A percentile compares a stretch with the other conserved stretches of the same genome.
Evolutionary conservation across 1,140 invertebrate genomes (phyloP).

Genomic region (Trissolcus basalis): DNA sequence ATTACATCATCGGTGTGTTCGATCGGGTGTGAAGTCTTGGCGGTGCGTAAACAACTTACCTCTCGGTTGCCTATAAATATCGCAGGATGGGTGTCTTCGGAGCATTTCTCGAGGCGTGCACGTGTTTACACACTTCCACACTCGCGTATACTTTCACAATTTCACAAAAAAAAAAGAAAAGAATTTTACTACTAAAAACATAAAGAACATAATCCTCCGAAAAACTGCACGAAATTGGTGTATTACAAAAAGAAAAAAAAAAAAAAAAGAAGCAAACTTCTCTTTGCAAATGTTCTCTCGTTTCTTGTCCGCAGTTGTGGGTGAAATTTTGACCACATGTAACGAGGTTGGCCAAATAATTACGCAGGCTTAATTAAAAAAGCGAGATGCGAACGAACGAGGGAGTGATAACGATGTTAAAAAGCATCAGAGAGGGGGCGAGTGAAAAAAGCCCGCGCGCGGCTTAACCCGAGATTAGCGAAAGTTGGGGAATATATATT

Average conservation of each 20-base stretch:
- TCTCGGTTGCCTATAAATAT: constrained; percentile 40
- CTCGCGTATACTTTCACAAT: too few species aligned
- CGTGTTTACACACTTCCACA: constrained; percentile 1
- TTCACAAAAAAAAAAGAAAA: too few species aligned
- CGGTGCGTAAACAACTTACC: constrained; percentile 58
- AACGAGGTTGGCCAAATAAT: constrained; percentile 12
- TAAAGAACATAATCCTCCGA: too few species aligned
- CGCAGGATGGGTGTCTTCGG: constrained; percentile 40
- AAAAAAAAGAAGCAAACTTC: too few species aligned
- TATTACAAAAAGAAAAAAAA: too few species aligned
- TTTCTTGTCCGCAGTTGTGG: too few species aligned
- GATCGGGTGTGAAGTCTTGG: constrained; percentile 55
- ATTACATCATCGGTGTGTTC: constrained; percentile 54
- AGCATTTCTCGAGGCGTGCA: constrained; percentile 13
- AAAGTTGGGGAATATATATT: constrained; percentile 51
- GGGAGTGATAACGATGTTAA: constrained; percentile 16
- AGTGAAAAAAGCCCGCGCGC: constrained; percentile 3
- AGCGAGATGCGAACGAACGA: background rate
- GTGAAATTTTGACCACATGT: too few species aligned
- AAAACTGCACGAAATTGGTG: too few species aligned
- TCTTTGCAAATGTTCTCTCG: too few species aligned
- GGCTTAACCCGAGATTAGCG: constrained; percentile 45
- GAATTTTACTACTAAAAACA: too few species aligned
- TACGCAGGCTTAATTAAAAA: constrained; percentile 21
- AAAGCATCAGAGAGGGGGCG: constrained; percentile 19